These are phyloP conservation scores for Hoplostethus atlanticus DNA, from an alignment of 2,797 vertebrate species.

Conservation along the genomic window DNA sequence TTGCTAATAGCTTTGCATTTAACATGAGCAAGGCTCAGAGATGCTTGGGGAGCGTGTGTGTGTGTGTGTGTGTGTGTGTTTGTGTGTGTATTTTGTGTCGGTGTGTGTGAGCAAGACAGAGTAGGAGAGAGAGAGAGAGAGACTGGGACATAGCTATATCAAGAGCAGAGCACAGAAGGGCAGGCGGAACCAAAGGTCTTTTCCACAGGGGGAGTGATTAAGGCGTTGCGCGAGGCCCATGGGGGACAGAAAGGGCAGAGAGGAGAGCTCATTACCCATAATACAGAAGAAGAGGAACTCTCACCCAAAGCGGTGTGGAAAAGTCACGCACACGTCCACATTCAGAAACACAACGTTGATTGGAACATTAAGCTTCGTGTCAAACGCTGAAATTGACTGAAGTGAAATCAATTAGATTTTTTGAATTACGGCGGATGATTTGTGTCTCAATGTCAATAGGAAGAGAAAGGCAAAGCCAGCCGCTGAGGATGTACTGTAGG, in stretches of 20 bases:
- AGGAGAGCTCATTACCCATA: constrained; percentile 66
- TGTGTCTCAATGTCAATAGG: background rate
- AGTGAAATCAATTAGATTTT: constrained; percentile 4
- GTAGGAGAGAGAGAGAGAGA: constrained; percentile 17
- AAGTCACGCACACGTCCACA: constrained; percentile 15
- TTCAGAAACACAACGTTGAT: constrained; percentile 11
- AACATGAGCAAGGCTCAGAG: constrained; percentile 18
- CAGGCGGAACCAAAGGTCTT: constrained; percentile 63
- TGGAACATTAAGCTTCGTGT: constrained; percentile 33
- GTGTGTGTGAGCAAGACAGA: background rate
- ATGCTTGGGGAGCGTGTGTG: background rate
- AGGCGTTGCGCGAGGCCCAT: constrained; percentile 37
- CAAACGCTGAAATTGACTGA: background rate
- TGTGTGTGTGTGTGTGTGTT: background rate
- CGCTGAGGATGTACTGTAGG: background rate
- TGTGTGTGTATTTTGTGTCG: background rate
- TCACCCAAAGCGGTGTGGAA: constrained; percentile 22
- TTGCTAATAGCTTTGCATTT: constrained; percentile 22
- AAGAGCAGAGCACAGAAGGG: constrained; percentile 49
- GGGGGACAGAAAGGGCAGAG: constrained; percentile 52
- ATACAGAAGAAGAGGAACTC: constrained; percentile 44
- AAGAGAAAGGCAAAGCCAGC: background rate
- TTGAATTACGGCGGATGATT: constrained; percentile 24
- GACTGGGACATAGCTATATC: constrained; percentile 46
- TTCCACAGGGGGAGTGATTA: constrained; percentile 64